These are phyloP conservation scores for Lamprotornis superbus DNA, from an alignment of 2,113 vertebrate species.

Conservation along the genomic window DNA sequence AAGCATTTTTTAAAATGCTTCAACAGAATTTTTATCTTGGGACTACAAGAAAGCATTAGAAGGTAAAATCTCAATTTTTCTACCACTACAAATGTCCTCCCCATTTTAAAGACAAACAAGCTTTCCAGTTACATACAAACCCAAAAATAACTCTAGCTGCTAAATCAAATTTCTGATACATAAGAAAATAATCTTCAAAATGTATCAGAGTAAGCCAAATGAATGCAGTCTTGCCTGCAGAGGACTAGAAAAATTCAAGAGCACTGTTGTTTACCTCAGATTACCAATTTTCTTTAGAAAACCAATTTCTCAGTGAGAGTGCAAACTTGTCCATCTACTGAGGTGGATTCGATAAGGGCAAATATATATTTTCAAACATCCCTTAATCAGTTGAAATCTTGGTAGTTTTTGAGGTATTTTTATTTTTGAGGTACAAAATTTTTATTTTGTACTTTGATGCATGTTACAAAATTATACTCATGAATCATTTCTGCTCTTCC, in stretches of 20 bases:
- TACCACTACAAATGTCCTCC: background rate
- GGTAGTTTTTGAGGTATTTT: rapidly evolving
- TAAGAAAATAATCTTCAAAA: constrained; percentile 1
- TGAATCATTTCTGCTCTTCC: background rate
- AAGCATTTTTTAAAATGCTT: background rate
- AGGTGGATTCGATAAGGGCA: background rate
- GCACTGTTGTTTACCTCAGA: background rate
- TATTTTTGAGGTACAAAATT: too few species aligned
- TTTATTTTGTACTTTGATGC: background rate
- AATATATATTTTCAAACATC: background rate
- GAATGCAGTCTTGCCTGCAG: background rate
- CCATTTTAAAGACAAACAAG: background rate
- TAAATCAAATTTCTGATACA: background rate
- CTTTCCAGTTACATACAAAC: background rate
- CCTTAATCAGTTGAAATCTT: background rate
- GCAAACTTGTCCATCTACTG: background rate
- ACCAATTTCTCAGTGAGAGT: background rate
- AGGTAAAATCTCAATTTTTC: background rate
- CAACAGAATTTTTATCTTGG: background rate
- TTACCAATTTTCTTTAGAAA: background rate
- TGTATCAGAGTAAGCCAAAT: background rate
- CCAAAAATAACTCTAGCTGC: background rate
- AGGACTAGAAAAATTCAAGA: background rate
- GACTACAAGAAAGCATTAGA: background rate
- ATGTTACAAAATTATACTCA: background rate